Evolutionary conservation across 2,888 invertebrate genomes (phyloP).

Genomic region (Mimumesa dahlbomi): DNA sequence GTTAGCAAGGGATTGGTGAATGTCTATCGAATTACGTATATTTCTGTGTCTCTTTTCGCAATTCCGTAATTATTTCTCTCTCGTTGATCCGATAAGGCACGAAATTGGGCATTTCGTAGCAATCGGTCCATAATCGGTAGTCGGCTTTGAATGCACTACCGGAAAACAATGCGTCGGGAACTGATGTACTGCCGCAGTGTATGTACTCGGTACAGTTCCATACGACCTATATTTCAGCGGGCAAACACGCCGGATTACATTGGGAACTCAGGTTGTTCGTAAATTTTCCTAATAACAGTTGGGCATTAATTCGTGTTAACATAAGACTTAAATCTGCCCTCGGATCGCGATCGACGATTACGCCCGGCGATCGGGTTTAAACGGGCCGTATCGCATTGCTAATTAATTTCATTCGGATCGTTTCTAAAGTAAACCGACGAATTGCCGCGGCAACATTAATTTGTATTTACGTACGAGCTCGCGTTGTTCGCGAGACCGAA

Average conservation of each 20-base stretch:
- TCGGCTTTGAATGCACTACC: slow-evolving; percentile 8
- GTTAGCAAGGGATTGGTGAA: no score
- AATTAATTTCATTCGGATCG: no score
- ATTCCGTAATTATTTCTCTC: slow-evolving; percentile 1
- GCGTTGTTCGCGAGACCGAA: no score
- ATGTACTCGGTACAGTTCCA: neutral
- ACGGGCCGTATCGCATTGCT: no score
- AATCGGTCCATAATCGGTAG: slow-evolving; percentile 30
- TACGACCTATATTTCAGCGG: neutral
- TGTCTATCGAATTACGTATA: no score
- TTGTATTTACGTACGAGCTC: no score
- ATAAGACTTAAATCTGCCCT: no score
- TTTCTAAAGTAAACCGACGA: no score
- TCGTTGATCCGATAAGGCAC: neutral
- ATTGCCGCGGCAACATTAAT: no score
- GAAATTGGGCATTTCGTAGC: neutral
- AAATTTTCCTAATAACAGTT: neutral
- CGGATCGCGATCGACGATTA: no score
- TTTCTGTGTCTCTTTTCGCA: no score
- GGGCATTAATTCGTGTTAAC: neutral
- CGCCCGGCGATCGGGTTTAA: no score
- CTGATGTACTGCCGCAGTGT: slow-evolving; percentile 10
- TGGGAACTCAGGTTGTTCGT: neutral
- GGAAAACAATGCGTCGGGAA: slow-evolving; percentile 41
- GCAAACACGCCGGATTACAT: neutral